Evolutionary conservation across 2,797 vertebrate species (phyloP).

Genomic region (Anisognathus igniventris): DNA sequence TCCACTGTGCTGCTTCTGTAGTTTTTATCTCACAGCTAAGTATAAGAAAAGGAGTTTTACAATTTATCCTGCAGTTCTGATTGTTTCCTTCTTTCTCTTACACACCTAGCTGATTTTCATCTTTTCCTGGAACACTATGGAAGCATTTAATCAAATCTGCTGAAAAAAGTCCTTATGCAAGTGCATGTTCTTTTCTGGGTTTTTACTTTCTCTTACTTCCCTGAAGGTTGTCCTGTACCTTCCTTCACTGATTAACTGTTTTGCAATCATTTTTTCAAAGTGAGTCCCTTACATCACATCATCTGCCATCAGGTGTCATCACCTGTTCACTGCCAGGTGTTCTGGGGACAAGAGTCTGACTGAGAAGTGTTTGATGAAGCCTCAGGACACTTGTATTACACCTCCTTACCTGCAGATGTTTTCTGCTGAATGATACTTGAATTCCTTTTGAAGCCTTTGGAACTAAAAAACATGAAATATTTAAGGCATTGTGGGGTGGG

Average conservation of each 20-base stretch:
- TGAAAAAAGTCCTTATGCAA: not conserved
- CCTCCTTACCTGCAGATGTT: not conserved
- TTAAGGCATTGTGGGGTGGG: fast-evolving
- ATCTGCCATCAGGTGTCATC: not conserved
- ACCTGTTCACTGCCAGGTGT: not conserved
- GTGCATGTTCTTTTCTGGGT: not conserved
- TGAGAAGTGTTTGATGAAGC: not conserved
- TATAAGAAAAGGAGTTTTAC: not conserved
- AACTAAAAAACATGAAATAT: not conserved
- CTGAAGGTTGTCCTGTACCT: not conserved
- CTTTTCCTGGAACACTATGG: not conserved
- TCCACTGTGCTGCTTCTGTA: not conserved
- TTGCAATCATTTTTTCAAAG: not conserved
- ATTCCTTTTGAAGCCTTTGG: not conserved
- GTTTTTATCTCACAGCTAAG: not conserved
- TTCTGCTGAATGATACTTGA: not conserved
- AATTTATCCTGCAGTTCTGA: not conserved
- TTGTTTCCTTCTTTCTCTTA: not conserved
- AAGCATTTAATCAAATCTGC: not conserved
- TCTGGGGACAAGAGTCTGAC: not conserved
- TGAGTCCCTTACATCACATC: not conserved
- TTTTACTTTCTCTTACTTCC: not conserved
- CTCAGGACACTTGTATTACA: not conserved
- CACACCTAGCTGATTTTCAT: not conserved
- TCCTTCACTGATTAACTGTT: not conserved